Evolutionary conservation across 2,888 invertebrate genomes (phyloP), one percentile per base, ranked within the genome.

Genomic region (Aphodius granarius): DNA sequence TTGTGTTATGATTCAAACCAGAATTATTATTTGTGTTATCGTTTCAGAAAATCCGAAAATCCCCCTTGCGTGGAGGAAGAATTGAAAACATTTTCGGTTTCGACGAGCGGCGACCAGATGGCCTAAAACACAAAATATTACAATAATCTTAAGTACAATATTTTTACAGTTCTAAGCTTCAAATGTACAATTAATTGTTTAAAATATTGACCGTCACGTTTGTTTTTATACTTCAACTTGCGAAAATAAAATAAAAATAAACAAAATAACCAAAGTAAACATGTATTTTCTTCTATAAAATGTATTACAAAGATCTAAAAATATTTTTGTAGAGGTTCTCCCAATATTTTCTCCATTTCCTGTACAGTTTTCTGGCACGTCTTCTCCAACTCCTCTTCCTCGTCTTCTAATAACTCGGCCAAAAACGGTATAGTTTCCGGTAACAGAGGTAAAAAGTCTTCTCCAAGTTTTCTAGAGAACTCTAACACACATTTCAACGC

Each of bases 371-470:
- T 91, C 82, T 95, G 94, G 1, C 95, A 95, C 66, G 91, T 91
- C 65, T 91, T 90, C 85, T 97, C 97, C 62, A 97, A 96, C 43
- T 89, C 90, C 79, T 94, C 92, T 79, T 95, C 94, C 79, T 95
- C 95, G 83, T 96, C 97, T 89, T 98, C 98, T 81, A 98, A 89
- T 16, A 98, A 89, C 85, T 98, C 98, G 0, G 97, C 96, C 62
- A 98, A 89, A 89, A 97, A 97, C 0, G 97, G 97, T 78, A 98
- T 94, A 3, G 97, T 96, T 85, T 98, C 98, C 0, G 98, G 97
- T 72, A 98, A 86, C 0, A 98, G 89, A 0, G 96, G 93, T 81
- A 96, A 89, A 88, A 96, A 98, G 83, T 95, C 95, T 85, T 96
- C 95, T 2, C 95, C 96, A 0, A 98, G 88, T 84, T 94, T 95